A percentile compares a stretch with the other conserved stretches of the same genome.
Conservation (phyloP, 2,888 invertebrate species). For the Sylvicola fuscatus region DNA sequence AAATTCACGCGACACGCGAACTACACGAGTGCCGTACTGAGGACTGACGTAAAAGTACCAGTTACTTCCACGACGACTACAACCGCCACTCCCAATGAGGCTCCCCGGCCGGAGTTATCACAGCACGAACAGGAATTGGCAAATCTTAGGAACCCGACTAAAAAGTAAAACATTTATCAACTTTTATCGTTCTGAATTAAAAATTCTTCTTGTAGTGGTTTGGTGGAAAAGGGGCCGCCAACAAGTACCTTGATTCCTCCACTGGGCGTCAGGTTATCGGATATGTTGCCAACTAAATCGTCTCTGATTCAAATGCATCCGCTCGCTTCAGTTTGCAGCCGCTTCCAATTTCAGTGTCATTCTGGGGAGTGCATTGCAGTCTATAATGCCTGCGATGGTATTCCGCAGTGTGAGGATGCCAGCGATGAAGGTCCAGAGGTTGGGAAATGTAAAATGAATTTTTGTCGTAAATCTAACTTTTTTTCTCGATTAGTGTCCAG, state of each 20-base stretch:
- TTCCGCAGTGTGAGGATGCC: slow-evolving; percentile 77
- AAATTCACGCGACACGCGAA: slow-evolving; percentile 77
- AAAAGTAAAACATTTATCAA: slow-evolving; percentile 27
- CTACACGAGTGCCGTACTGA: slow-evolving; percentile 72
- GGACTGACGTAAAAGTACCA: slow-evolving; percentile 28
- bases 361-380: slow-evolving; percentile 83
- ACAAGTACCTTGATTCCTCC: slow-evolving; percentile 6
- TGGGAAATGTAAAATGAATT: neutral
- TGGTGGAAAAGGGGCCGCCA: neutral
- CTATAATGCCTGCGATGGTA: slow-evolving; percentile 89
- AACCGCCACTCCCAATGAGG: neutral
- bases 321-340: slow-evolving; percentile 24
- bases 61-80: slow-evolving; percentile 2
- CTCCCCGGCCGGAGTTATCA: slow-evolving; percentile 12
- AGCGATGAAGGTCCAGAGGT: slow-evolving; percentile 81
- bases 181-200: neutral
- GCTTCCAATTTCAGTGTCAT: slow-evolving; percentile 76
- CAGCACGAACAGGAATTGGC: slow-evolving; percentile 24
- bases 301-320: neutral
- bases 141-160: slow-evolving; percentile 37
- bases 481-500: too few species aligned
- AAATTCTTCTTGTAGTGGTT: neutral
- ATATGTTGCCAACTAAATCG: neutral
- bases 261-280: slow-evolving; percentile 4
- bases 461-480: too few species aligned